Percentiles rank a stretch among this genome's conserved stretches.
These are phyloP conservation scores for Strigamia maritima DNA, from an alignment of 2,888 invertebrate species.

Conservation along the genomic window DNA sequence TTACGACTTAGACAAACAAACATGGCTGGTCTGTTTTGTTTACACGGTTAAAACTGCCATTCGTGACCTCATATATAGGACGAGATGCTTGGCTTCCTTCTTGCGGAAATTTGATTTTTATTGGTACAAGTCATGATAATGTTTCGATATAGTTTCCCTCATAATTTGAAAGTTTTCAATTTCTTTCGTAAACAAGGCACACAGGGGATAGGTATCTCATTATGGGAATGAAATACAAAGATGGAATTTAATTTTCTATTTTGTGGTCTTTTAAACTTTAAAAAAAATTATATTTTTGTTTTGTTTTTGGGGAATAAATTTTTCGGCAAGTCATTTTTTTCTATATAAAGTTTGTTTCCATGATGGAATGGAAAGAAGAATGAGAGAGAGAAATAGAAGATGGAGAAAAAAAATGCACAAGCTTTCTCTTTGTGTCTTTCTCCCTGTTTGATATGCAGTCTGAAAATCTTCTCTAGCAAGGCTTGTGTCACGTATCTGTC, in stretches of 20 bases:
- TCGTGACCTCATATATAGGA: conserved; percentile 5
- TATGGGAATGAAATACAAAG: background rate
- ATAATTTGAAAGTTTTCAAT: background rate
- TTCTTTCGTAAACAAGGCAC: background rate
- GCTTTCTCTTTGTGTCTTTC: conserved; percentile 1
- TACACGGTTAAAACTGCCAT: conserved; percentile 15
- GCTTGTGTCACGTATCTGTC: conserved; percentile 15
- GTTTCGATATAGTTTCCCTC: background rate
- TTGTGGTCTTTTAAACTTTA: background rate
- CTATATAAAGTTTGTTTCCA: background rate
- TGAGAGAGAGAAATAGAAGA: too few relatives aligned
- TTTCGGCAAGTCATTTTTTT: background rate
- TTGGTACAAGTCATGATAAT: conserved; percentile 10
- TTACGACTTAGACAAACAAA: conserved; percentile 15
- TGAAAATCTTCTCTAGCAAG: conserved; percentile 15
- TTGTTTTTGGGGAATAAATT: background rate
- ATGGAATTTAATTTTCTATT: background rate
- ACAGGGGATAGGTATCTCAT: background rate
- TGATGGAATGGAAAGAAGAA: background rate
- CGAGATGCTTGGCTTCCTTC: conserved; percentile 10
- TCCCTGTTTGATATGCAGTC: conserved; percentile 15
- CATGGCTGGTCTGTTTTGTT: conserved; percentile 15
- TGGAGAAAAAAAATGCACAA: background rate
- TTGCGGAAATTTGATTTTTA: conserved; percentile 15
- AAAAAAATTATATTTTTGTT: background rate